Evolutionary conservation across 1,140 invertebrate species (phyloP).

Genomic region (Drosophila melanogaster): Release_6_plus_ISO1_MT NT_033777.3:27827001-27827500

Average conservation of each 20-base stretch:
- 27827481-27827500: constrained; percentile 17
- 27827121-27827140: constrained; percentile 9
- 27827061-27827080: constrained; percentile 81
- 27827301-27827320: constrained; percentile 44
- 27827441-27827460: constrained; percentile 63
- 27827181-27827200: constrained; percentile 16
- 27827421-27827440: constrained; percentile 53
- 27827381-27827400: constrained; percentile 34
- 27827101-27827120: constrained; percentile 3
- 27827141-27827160: constrained; percentile 58
- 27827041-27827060: constrained; percentile 82
- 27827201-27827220: not conserved
- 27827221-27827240: not conserved
- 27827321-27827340: constrained; percentile 50
- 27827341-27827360: constrained; percentile 65
- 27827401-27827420: constrained; percentile 29
- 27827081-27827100: constrained; percentile 31
- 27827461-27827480: constrained; percentile 12
- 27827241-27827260: not conserved
- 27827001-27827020: constrained; percentile 79
- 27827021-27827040: constrained; percentile 73
- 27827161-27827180: constrained; percentile 80
- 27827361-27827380: constrained; percentile 22
- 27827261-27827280: constrained; percentile 44
- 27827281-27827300: constrained; percentile 55